A percentile compares a stretch with the other conserved stretches of the same genome.
Evolutionary conservation across 2,888 invertebrate genomes (phyloP).

Genomic region (Hemithea aestivaria): DNA sequence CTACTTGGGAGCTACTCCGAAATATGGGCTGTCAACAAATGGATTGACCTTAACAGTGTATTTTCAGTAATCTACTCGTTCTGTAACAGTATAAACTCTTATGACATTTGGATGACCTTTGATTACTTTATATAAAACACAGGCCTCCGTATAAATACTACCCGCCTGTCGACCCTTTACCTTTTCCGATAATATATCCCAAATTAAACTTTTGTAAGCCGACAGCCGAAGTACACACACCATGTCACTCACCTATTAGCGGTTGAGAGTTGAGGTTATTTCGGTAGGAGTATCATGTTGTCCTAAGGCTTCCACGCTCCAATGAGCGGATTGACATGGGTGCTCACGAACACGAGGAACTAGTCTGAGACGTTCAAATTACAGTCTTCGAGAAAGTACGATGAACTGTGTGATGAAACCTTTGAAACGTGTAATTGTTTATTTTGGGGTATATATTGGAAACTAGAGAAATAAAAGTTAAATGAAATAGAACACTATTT

Average conservation of each 20-base stretch:
- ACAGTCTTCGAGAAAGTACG: conserved; percentile 37
- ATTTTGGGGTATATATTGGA: too few species aligned
- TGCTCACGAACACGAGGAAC: conserved; percentile 29
- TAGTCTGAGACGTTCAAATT: conserved; percentile 38
- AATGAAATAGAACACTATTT: too few species aligned
- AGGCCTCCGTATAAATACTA: too few species aligned
- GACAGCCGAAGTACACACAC: conserved; percentile 13
- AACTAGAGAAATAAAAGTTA: too few species aligned
- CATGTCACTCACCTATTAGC: conserved; percentile 6
- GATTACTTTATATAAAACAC: too few species aligned
- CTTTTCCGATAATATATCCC: conserved; percentile 13
- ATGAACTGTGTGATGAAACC: conserved; percentile 30
- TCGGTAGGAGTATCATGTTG: conserved; percentile 13
- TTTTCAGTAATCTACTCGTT: too few species aligned
- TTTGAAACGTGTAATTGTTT: conserved; percentile 11
- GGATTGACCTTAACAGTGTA: too few species aligned
- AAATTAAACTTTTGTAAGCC: conserved; percentile 14
- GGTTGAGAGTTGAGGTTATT: conserved; percentile 19
- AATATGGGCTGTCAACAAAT: too few species aligned
- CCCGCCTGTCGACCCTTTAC: neutral
- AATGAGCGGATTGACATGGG: conserved; percentile 32
- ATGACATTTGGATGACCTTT: too few species aligned
- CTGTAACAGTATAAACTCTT: too few species aligned
- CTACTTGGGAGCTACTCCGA: too few species aligned
- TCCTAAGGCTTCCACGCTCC: conserved; percentile 33